Evolutionary conservation across 1,140 invertebrate genomes (phyloP).

Genomic region (Alviniconcha marisindica): DNA sequence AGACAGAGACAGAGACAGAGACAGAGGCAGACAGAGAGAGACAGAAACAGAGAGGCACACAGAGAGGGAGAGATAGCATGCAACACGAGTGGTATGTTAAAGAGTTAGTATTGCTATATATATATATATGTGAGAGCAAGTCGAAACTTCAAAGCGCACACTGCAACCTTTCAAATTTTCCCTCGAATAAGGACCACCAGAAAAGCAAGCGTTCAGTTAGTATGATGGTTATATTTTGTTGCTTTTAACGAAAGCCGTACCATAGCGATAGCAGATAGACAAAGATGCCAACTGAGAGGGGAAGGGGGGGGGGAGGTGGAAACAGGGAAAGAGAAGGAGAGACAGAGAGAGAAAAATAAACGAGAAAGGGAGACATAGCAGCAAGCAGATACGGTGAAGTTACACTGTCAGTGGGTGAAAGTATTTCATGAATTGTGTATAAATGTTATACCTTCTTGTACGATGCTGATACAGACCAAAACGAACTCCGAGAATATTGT

Average conservation of each 20-base stretch:
- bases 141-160: background rate
- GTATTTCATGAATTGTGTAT: too few species aligned
- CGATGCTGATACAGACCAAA: too few species aligned
- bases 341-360: background rate
- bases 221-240: too few species aligned
- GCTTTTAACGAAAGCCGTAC: background rate
- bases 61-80: background rate
- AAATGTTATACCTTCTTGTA: too few species aligned
- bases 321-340: background rate
- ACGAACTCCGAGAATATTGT: too few species aligned
- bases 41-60: background rate
- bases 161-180: background rate
- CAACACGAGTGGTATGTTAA: too few species aligned
- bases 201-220: constrained; percentile 18
- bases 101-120: too few species aligned
- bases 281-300: too few species aligned
- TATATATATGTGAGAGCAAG: constrained; percentile 1
- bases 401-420: too few species aligned
- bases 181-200: background rate
- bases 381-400: too few species aligned
- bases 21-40: background rate
- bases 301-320: background rate
- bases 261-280: background rate
- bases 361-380: too few species aligned
- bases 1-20: background rate